Base-by-base conservation (phyloP, 1,140 invertebrate genomes). In the Agrypnia vestita region DNA sequence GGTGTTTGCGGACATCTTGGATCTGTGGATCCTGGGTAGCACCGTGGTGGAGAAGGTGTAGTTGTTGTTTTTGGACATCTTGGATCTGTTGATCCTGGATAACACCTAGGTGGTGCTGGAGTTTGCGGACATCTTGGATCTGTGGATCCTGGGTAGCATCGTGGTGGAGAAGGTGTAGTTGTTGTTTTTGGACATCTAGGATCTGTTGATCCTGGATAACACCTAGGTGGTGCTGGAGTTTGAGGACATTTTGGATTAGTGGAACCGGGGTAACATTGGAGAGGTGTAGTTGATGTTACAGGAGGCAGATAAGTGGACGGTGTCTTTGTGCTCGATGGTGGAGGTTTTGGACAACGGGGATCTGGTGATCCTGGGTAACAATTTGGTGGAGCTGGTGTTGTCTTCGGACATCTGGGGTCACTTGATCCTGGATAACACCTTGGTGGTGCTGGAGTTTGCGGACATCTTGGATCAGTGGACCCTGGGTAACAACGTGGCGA, bases 211-310 rank as follows among this genome's bases (percentile, higher is more conserved):
- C 87, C 87, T 25, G 86, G 86, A 62, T 85, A 86, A 80, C 89
- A 90, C 0, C 79, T 80, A 35, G 84, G 85, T 74, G 84, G 82
- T 84, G 76, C 62, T 49, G 49, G 80, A 43, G 56, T 79, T 55
- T 81, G 62, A n/a, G 84, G 84, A 82, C 83, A 84, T 47, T 82
- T 73, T 7, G 83, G 84, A 82, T 84, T 83, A 11, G 35, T 80
- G 53, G 91, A 91, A 47, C 92, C 92, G 7, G 91, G 91, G 76
- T 90, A 92, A 81, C 91, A 92, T 11, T 8, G 77, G 46, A 49
- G 80, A 7, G 84, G 81, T 46, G 59, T 74, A 35, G 47, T 49
- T 79, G 44, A 43, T 0, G 76, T 69, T 11, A 62, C 59, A 11
- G 64, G 43, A 4, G 35, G 53, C 43, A 85, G 82, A 4, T 84